Evolutionary conservation across 2,797 vertebrate genomes (phyloP).

Genomic region (Anniella stebbinsi): DNA sequence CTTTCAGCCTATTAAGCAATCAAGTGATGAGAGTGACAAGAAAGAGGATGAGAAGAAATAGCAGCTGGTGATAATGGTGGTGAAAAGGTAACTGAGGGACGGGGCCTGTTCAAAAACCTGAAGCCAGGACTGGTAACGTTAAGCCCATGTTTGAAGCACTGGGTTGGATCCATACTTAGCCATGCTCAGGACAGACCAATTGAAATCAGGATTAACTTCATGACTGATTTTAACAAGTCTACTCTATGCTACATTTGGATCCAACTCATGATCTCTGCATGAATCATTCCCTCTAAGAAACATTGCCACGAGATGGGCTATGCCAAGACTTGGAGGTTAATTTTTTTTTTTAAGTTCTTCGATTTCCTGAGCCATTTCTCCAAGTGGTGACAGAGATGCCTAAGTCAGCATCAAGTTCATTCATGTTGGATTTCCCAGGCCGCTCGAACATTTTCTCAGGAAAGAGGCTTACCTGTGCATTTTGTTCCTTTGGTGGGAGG

Average conservation of each 20-base stretch:
- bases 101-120: too few species aligned
- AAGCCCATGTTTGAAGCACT: background rate
- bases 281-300: background rate
- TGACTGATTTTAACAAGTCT: too few species aligned
- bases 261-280: background rate
- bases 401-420: background rate
- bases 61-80: too few species aligned
- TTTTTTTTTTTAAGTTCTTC: background rate
- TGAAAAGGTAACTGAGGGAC: too few species aligned
- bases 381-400: background rate
- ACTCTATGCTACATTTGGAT: too few species aligned
- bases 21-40: too few species aligned
- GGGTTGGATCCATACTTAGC: too few species aligned
- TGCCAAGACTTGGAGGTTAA: background rate
- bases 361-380: background rate
- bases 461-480: background rate
- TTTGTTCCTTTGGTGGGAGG: background rate
- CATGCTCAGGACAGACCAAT: too few species aligned
- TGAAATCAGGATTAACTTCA: too few species aligned
- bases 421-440: background rate
- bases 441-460: background rate
- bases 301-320: background rate
- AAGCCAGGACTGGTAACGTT: too few species aligned
- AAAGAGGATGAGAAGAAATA: too few species aligned
- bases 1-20: too few species aligned